Conservation (phyloP, 2,888 invertebrate species). For the Tinea trinotella region DNA sequence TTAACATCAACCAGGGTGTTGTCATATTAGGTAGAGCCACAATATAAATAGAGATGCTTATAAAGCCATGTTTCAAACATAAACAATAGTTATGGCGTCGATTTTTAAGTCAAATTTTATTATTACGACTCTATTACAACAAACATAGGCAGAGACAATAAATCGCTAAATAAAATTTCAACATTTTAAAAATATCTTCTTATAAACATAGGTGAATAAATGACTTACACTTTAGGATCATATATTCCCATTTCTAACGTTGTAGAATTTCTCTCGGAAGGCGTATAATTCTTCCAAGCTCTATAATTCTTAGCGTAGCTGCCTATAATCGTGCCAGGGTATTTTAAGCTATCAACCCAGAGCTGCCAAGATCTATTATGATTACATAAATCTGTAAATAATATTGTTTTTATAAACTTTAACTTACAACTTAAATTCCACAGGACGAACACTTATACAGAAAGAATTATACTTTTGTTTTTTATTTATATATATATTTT, state of each 20-base stretch:
- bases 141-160: too few species aligned
- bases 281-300: slow-evolving; percentile 44
- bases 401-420: too few species aligned
- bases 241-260: slow-evolving; percentile 39
- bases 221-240: slow-evolving; percentile 38
- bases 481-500: too few species aligned
- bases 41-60: too few species aligned
- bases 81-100: too few species aligned
- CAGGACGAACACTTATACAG: too few species aligned
- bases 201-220: neutral
- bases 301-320: slow-evolving; percentile 43
- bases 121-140: neutral
- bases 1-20: too few species aligned
- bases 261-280: slow-evolving; percentile 31
- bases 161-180: neutral
- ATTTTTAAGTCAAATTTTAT: too few species aligned
- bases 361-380: slow-evolving; percentile 52
- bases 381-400: slow-evolving; percentile 49
- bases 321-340: slow-evolving; percentile 44
- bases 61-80: too few species aligned
- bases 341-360: slow-evolving; percentile 37
- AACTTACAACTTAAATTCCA: too few species aligned
- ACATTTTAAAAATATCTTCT: neutral
- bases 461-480: too few species aligned
- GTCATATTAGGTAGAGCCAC: too few species aligned